Conservation (phyloP, 1,140 invertebrate genomes). For the Drosophila nannoptera region DNA sequence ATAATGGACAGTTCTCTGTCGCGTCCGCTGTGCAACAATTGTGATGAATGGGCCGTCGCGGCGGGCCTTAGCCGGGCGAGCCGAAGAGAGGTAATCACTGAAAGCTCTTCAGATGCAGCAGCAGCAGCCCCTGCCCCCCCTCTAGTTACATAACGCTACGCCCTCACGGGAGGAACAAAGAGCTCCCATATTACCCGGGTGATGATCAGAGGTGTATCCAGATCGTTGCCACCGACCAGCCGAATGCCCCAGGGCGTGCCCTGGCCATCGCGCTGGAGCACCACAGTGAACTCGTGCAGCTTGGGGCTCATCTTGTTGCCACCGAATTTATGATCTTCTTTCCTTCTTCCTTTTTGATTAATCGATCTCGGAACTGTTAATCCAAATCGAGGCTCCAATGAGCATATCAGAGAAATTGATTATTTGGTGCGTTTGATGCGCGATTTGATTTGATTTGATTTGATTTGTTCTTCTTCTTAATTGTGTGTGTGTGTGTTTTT, state of each 20-base stretch:
- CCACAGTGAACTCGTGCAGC: conserved; percentile 86
- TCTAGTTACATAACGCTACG: conserved; percentile 59
- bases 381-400: background rate
- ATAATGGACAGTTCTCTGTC: conserved; percentile 37
- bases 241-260: conserved; percentile 93
- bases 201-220: conserved; percentile 92
- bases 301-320: conserved; percentile 80
- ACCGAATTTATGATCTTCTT: no score
- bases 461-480: conserved; percentile 32
- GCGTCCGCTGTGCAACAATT: conserved; percentile 32
- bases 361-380: no score
- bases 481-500: no score
- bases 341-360: no score
- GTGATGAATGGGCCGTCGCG: conserved; percentile 54
- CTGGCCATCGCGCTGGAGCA: conserved; percentile 86
- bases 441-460: no score
- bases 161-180: background rate
- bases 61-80: conserved; percentile 41
- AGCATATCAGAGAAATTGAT: conserved; percentile 16
- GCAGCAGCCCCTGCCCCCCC: background rate
- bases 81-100: background rate
- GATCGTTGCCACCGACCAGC: conserved; percentile 92
- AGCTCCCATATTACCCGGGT: conserved; percentile 85
- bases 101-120: no score
- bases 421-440: conserved; percentile 3